These are phyloP conservation scores for Gadus chalcogrammus DNA, from an alignment of 2,113 vertebrate genomes.

Conservation along the genomic window DNA sequence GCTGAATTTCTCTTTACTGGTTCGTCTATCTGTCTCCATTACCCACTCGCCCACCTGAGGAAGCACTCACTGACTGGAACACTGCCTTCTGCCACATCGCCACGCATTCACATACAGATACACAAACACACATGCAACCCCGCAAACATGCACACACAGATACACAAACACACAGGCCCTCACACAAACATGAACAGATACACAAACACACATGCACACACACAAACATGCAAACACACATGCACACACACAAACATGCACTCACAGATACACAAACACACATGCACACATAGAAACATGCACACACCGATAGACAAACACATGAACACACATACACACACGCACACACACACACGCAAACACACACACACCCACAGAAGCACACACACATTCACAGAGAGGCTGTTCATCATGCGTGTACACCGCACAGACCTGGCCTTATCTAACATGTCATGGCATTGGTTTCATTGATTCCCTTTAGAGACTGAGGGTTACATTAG, in stretches of 20 bases:
- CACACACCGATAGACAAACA: neutral
- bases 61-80: constrained; percentile 47
- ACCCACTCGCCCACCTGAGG: constrained; percentile 43
- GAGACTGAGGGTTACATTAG: too few species aligned
- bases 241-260: neutral
- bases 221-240: neutral
- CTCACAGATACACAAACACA: too few species aligned
- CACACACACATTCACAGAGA: neutral
- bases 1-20: too few species aligned
- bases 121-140: neutral
- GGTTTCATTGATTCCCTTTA: neutral
- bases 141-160: too few species aligned
- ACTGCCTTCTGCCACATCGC: constrained; percentile 31
- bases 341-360: neutral
- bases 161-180: too few species aligned
- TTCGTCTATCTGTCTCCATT: constrained; percentile 46
- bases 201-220: constrained; percentile 10
- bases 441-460: neutral
- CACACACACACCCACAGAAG: neutral
- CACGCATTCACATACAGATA: neutral
- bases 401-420: too few species aligned
- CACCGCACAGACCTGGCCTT: too few species aligned
- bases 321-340: neutral
- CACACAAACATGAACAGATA: neutral
- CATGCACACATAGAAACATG: neutral